These are phyloP conservation scores for Neria commutata DNA, from an alignment of 2,888 invertebrate species.

Conservation along the genomic window DNA sequence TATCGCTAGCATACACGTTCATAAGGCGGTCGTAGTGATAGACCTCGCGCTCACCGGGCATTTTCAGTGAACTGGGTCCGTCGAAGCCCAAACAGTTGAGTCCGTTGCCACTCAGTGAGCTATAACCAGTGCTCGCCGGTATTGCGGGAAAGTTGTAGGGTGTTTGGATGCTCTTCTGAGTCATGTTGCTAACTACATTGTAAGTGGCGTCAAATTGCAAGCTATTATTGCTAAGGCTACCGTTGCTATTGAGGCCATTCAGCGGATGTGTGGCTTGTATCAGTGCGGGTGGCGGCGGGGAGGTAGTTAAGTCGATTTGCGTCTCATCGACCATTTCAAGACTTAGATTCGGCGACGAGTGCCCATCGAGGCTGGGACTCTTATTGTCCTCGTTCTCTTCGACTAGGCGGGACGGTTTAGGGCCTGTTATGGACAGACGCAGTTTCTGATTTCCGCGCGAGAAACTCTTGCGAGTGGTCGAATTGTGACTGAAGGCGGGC, in stretches of 20 bases:
- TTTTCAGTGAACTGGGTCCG: conserved; percentile 55
- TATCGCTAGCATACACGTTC: conserved; percentile 44
- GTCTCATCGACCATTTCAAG: conserved; percentile 60
- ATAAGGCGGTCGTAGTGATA: conserved; percentile 44
- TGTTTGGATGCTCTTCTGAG: conserved; percentile 26
- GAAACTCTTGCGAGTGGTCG: conserved; percentile 75
- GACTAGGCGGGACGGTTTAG: conserved; percentile 50
- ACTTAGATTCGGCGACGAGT: conserved; percentile 58
- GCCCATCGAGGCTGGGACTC: conserved; percentile 52
- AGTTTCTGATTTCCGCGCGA: conserved; percentile 63
- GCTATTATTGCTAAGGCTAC: conserved; percentile 13
- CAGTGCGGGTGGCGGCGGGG: conserved; percentile 21
- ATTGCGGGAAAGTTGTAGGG: conserved; percentile 39
- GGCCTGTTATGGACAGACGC: conserved; percentile 53
- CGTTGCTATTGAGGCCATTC: conserved; percentile 12
- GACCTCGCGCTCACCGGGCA: conserved; percentile 52
- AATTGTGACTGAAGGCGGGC: conserved; percentile 67
- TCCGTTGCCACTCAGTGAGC: conserved; percentile 36
- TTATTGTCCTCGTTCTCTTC: conserved; percentile 57
- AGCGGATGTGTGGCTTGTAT: conserved; percentile 7
- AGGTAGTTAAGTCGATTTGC: conserved; percentile 26
- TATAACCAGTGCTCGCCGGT: conserved; percentile 36
- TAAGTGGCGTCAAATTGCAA: conserved; percentile 26
- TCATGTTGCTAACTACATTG: conserved; percentile 21
- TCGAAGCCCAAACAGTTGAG: conserved; percentile 41